Base-by-base conservation (phyloP, 2,113 vertebrate genomes). In the Heloderma charlesbogerti region DNA sequence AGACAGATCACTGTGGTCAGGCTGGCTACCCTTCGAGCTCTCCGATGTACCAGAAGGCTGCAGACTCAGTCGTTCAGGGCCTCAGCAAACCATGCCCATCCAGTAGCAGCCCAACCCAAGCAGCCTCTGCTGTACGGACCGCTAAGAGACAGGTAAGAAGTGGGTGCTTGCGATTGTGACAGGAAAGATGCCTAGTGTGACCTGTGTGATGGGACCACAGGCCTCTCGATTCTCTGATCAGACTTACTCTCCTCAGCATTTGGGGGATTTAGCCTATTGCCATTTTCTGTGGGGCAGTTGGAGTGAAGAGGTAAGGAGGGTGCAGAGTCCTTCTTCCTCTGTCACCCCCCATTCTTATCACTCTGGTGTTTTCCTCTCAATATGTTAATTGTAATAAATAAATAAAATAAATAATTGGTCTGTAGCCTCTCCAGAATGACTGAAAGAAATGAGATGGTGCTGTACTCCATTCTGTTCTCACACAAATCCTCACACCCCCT, bases 91-190 rank as follows among this genome's bases (percentile, higher is more conserved):
- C 93, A 34, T 92, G 96, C 91, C 92, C 95, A 63, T 74, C 94
- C 57, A 95, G 94, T 88, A 67, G 93, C 16, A 18, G 10, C 81
- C 54, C 93, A 93, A 94, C 93, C 78, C 93, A 88, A 3, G 48
- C 45, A 92, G 92, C 92, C 89, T 87, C 94, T 74, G 86, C 86
- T 60, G 91, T 4, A 27, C 93, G 88, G 87, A 89, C 94, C 77
- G 82, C 88, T 86, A 43, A 92, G 91, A 91, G 92, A 91, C 95
- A 97, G 97, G 97, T 98, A 96, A 97, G 97, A 87, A n/a, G 16
- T 48, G 91, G 90, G 72, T 91, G 71, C 13, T 43, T 71, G 22
- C 15, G n/a, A 29, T 74, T 37, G 22, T 31, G 66, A 20, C n/a
- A 90, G 87, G 88, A 34, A 75, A 13, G 60, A 79, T 84, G 67